Evolutionary conservation across 2,888 invertebrate genomes (phyloP).

Genomic region (Stratiomys singularior): DNA sequence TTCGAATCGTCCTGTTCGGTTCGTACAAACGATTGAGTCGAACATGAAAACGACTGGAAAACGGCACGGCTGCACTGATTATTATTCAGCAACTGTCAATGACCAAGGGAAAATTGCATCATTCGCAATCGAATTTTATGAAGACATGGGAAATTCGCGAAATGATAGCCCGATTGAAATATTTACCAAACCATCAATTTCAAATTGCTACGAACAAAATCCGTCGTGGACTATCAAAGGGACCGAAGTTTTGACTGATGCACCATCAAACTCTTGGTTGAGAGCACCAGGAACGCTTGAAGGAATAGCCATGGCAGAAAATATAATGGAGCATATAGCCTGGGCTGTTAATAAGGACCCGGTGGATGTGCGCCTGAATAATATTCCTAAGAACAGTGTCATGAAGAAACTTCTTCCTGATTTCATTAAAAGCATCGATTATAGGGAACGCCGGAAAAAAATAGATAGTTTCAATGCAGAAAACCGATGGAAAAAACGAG

Average conservation of each 20-base stretch:
- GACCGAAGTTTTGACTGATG: constrained; percentile 69
- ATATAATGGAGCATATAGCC: constrained; percentile 76
- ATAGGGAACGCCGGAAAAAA: constrained; percentile 67
- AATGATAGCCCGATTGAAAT: constrained; percentile 64
- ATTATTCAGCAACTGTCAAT: constrained; percentile 72
- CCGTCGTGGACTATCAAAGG: constrained; percentile 74
- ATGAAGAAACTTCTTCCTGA: constrained; percentile 48
- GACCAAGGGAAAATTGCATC: constrained; percentile 72
- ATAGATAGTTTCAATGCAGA: constrained; percentile 70
- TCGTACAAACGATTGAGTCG: constrained; percentile 72
- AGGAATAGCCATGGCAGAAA: constrained; percentile 70
- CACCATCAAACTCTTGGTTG: constrained; percentile 52
- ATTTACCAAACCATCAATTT: not conserved
- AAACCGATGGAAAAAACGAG: constrained; percentile 82
- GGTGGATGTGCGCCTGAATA: constrained; percentile 69
- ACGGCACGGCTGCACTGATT: constrained; percentile 66
- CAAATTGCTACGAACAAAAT: constrained; percentile 68
- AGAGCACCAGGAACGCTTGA: constrained; percentile 68
- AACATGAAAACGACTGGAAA: constrained; percentile 74
- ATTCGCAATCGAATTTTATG: constrained; percentile 67
- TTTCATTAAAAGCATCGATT: constrained; percentile 61
- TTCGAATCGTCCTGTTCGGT: constrained; percentile 72
- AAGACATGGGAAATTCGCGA: constrained; percentile 66
- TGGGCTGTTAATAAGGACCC: constrained; percentile 68
- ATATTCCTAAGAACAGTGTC: constrained; percentile 62